Conservation (phyloP, 2,113 vertebrate species). For the Emydura subglobosa region DNA sequence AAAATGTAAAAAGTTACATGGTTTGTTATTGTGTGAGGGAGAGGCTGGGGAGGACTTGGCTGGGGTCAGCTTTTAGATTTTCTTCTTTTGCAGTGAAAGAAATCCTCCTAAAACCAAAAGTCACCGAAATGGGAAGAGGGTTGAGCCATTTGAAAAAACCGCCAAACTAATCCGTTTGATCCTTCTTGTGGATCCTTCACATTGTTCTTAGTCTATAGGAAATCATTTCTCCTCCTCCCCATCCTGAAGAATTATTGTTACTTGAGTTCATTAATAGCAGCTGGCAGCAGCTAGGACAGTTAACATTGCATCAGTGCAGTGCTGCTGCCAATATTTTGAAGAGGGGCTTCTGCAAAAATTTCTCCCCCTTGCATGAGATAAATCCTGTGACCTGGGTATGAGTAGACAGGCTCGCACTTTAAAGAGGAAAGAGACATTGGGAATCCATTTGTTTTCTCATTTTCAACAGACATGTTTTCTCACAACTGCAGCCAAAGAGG, state of each 20-base stretch:
- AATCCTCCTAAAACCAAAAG: not conserved
- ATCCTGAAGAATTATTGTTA: not conserved
- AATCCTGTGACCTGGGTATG: accelerated
- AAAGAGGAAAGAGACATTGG: not conserved
- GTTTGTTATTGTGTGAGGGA: not conserved
- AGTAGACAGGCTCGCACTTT: not conserved
- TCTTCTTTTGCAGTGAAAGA: not conserved
- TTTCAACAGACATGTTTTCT: not conserved
- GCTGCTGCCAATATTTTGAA: not conserved
- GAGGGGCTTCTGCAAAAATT: not conserved
- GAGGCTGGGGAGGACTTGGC: not conserved
- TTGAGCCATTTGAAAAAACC: not conserved
- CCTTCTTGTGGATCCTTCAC: not conserved
- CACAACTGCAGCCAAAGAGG: not conserved
- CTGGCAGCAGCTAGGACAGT: not conserved
- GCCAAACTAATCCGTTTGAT: not conserved
- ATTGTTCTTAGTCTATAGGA: not conserved
- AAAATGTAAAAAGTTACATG: not conserved
- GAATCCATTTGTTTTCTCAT: not conserved
- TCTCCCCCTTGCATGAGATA: not conserved
- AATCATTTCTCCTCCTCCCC: not conserved
- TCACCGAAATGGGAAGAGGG: not conserved
- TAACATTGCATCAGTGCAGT: not conserved
- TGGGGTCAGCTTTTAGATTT: not conserved
- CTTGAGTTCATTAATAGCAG: not conserved